Percentiles rank a stretch among this genome's conserved stretches.
These are phyloP conservation scores for Idaea biselata DNA, from an alignment of 2,888 invertebrate species.

Conservation along the genomic window DNA sequence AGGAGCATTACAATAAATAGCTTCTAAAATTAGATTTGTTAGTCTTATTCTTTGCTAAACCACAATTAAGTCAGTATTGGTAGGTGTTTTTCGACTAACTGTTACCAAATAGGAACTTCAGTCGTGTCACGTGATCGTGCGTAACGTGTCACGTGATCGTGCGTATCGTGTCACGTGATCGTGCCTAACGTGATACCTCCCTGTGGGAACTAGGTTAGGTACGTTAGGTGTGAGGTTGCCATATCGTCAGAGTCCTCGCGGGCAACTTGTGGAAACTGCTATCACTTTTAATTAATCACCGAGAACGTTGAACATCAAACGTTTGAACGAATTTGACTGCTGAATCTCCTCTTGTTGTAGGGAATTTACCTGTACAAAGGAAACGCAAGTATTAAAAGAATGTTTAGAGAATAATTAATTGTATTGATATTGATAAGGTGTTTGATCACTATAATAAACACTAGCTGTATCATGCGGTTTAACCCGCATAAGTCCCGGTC, in stretches of 20 bases:
- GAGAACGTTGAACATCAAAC: constrained; percentile 94
- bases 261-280: not conserved
- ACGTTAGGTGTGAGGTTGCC: not conserved
- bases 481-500: too few relatives aligned
- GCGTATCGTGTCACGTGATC: not conserved
- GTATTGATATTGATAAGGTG: too few relatives aligned
- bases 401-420: constrained; percentile 3
- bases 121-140: constrained; percentile 22
- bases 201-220: not conserved
- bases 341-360: constrained; percentile 90
- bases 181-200: not conserved
- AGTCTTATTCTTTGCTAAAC: constrained; percentile 70
- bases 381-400: constrained; percentile 4
- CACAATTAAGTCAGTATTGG: constrained; percentile 46
- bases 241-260: not conserved
- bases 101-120: constrained; percentile 44
- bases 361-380: constrained; percentile 80
- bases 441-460: constrained; percentile 1
- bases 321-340: constrained; percentile 95
- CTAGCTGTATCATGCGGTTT: too few relatives aligned
- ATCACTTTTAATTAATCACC: constrained; percentile 73
- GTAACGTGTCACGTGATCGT: not conserved
- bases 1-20: constrained; percentile 63
- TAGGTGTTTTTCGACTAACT: constrained; percentile 49
- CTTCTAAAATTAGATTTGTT: constrained; percentile 71